These are phyloP conservation scores for Pitta sordida DNA, from an alignment of 2,113 vertebrate genomes.

Conservation along the genomic window DNA sequence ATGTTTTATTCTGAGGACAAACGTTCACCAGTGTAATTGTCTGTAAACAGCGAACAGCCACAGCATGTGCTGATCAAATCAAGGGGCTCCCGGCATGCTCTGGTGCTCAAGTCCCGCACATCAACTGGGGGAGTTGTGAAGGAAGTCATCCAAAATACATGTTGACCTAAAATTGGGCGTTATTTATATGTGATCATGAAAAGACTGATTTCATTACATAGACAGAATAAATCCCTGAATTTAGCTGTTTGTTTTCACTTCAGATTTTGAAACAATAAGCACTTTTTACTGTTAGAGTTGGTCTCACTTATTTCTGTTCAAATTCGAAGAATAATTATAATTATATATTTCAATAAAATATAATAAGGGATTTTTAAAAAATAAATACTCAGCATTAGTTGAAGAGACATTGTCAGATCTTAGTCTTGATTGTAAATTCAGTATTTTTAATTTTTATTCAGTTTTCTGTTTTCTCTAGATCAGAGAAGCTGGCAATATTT, in stretches of 20 bases:
- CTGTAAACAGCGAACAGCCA: not conserved
- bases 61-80: accelerated
- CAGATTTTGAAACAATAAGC: not conserved
- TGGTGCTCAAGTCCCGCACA: accelerated
- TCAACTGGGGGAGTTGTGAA: not conserved
- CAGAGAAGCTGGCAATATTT: not conserved
- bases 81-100: accelerated
- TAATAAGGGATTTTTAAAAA: not conserved
- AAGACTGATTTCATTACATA: not conserved
- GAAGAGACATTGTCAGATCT: not conserved
- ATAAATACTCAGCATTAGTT: not conserved
- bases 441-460: not conserved
- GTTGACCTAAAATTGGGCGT: not conserved
- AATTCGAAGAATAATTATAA: not conserved
- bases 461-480: not conserved
- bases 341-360: not conserved
- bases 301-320: not conserved
- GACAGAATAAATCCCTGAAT: not conserved
- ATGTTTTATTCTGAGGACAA: not conserved
- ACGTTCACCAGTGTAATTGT: not conserved
- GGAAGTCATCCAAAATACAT: not conserved
- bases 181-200: not conserved
- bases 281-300: no score
- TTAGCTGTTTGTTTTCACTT: not conserved
- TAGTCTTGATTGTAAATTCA: not conserved